These are phyloP conservation scores for Cassiopea andromeda DNA, from an alignment of 30 jellyfish, hydroid and myxozoan genomes.

Conservation along the genomic window DNA sequence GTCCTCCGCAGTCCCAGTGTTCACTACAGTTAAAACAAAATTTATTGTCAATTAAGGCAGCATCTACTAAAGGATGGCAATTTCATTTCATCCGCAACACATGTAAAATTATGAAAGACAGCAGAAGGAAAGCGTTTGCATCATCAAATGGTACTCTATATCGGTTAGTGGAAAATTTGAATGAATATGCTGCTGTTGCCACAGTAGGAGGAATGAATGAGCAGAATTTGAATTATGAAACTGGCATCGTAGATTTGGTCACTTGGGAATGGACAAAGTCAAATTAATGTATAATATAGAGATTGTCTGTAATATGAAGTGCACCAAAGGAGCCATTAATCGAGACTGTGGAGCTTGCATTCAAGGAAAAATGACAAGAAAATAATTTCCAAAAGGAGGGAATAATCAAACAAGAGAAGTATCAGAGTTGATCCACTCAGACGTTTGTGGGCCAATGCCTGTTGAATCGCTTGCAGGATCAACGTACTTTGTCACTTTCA, in stretches of 20 bases:
- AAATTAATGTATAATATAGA: slow-evolving; percentile 1
- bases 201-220: background rate
- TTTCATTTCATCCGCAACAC: background rate
- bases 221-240: slow-evolving; percentile 1
- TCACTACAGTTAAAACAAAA: background rate
- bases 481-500: slow-evolving; percentile 6
- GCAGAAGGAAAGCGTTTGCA: background rate
- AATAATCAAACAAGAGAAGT: background rate
- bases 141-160: background rate
- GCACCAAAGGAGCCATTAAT: background rate
- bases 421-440: slow-evolving; percentile 10
- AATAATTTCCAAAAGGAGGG: background rate
- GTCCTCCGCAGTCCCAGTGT: background rate
- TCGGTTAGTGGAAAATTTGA: background rate
- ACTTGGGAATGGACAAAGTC: slow-evolving; percentile 10
- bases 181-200: background rate
- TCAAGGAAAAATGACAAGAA: slow-evolving; percentile 1
- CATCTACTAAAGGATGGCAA: background rate
- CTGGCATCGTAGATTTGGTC: slow-evolving; percentile 53
- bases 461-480: slow-evolving; percentile 2
- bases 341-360: slow-evolving; percentile 9
- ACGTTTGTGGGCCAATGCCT: slow-evolving; percentile 41
- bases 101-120: background rate
- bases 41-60: background rate
- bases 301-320: slow-evolving; percentile 27